Base-by-base conservation (phyloP, 2,888 invertebrate genomes). In the Sepiola atlantica region DNA sequence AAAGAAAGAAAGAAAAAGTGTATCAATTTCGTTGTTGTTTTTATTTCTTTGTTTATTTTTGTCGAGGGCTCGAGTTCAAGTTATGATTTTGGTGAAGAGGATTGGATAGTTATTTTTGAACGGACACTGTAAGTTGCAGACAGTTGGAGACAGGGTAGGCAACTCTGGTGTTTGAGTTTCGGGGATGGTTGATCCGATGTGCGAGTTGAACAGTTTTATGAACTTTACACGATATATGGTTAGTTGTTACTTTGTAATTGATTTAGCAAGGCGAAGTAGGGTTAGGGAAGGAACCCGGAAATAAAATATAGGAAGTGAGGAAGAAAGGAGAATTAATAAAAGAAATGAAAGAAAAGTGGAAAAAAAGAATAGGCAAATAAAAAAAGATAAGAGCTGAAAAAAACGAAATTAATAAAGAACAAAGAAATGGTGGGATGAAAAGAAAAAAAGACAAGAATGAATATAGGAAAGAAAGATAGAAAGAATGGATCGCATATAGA, bases 161-260 rank as follows among this genome's bases (percentile, higher is more conserved):
- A 16, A n/a, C n/a, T 32, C n/a, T n/a, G 77, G 12, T 77, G 77
- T 77, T 77, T n/a, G 77, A n/a, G 77, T 77, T 77, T 77, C 1
- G 28, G 61, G 21, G 21, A 61, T 61, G 61, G 10, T 61, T 28
- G 77, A 77, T n/a, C 77, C 77, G n/a, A 77, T 77, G 77, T 77
- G 77, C n/a, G n/a, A 77, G 32, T n/a, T 77, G 77, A 77, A 77
- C 77, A 77, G 77, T 77, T 77, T 77, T 77, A 77, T 77, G 77
- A 77, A 77, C 77, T 77, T 45, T n/a, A 77, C n/a, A 32, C 77
- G 32, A 77, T 77, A 77, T 77, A 77, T 77, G n/a, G 77, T 77
- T 4, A 0, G 77, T n/a, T 32, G 77, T 18, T 18, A 77, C 32
- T n/a, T 77, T 77, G 77, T 77, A 32, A 77, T 77, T 77, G 77